These are phyloP conservation scores for Antheraea pernyi DNA, from an alignment of 1,140 invertebrate genomes.

Conservation along the genomic window DNA sequence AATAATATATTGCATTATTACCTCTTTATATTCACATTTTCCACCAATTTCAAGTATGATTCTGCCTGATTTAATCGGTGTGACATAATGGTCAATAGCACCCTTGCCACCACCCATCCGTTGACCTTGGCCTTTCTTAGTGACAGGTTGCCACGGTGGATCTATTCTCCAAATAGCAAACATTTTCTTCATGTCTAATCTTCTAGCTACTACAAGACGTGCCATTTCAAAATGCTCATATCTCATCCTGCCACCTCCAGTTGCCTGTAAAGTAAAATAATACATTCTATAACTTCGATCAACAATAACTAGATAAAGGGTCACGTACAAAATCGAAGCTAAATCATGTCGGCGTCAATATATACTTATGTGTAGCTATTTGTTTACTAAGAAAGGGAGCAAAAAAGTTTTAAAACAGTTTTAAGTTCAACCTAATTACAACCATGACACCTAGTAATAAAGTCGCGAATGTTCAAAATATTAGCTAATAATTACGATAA, in stretches of 20 bases:
- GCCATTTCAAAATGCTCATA: slow-evolving; percentile 94
- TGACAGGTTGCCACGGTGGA: slow-evolving; percentile 96
- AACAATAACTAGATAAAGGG: too few species aligned
- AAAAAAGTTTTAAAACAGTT: too few species aligned
- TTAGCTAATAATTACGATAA: too few species aligned
- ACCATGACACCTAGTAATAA: too few species aligned
- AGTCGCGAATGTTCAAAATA: too few species aligned
- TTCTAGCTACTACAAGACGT: slow-evolving; percentile 86
- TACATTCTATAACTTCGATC: not conserved
- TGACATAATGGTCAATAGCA: slow-evolving; percentile 96
- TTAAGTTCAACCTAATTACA: too few species aligned
- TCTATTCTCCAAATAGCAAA: slow-evolving; percentile 98
- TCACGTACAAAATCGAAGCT: too few species aligned
- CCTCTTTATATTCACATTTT: slow-evolving; percentile 92
- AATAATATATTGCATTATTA: slow-evolving; percentile 55
- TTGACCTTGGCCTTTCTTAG: slow-evolving; percentile 94
- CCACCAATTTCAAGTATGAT: slow-evolving; percentile 98
- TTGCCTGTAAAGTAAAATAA: slow-evolving; percentile 80
- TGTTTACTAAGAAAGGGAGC: too few species aligned
- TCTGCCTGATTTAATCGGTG: slow-evolving; percentile 93
- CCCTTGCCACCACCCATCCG: slow-evolving; percentile 98
- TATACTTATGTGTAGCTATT: too few species aligned
- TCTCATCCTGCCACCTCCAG: slow-evolving; percentile 89
- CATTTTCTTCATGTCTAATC: slow-evolving; percentile 88
- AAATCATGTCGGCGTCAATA: too few species aligned